Evolutionary conservation across 1,140 invertebrate species (phyloP).

Genomic region (Teleogryllus occipitalis): DNA sequence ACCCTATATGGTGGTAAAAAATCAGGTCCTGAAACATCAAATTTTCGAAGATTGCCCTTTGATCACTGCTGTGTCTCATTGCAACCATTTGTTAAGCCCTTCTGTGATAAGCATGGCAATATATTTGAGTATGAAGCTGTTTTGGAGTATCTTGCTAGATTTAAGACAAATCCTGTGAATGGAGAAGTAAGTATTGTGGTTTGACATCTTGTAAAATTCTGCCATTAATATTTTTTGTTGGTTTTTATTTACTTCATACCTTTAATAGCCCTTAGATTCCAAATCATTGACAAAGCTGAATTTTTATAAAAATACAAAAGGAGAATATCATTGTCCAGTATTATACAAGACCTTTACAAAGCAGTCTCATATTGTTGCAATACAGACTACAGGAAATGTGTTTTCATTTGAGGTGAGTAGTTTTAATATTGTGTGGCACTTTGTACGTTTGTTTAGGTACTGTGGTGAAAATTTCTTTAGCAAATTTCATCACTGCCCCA

Average conservation of each 20-base stretch:
- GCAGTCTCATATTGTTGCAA: constrained; percentile 88
- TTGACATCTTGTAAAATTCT: background rate
- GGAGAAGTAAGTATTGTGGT: constrained; percentile 57
- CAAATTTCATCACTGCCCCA: background rate
- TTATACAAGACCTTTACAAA: constrained; percentile 93
- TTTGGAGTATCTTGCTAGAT: constrained; percentile 84
- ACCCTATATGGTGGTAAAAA: constrained; percentile 91
- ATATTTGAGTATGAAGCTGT: constrained; percentile 84
- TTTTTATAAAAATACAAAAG: constrained; percentile 80
- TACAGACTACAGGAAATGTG: constrained; percentile 90
- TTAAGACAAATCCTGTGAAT: constrained; percentile 88
- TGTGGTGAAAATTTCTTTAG: background rate
- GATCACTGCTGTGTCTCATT: constrained; percentile 89
- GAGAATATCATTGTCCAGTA: constrained; percentile 88
- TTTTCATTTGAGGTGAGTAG: constrained; percentile 73
- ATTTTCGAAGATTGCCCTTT: constrained; percentile 86
- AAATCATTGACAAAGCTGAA: constrained; percentile 85
- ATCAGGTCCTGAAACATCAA: constrained; percentile 60
- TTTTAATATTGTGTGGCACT: too few species aligned
- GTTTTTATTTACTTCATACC: constrained; percentile 23
- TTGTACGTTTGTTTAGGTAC: too few species aligned
- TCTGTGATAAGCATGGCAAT: constrained; percentile 80
- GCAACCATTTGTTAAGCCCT: constrained; percentile 86
- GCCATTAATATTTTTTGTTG: constrained; percentile 2
- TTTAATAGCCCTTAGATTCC: constrained; percentile 59